Percentiles rank a stretch among this genome's conserved stretches.
phyloP scores from a whole-genome alignment of 2,113 vertebrate species.

The Solenodon paradoxus region DNA sequence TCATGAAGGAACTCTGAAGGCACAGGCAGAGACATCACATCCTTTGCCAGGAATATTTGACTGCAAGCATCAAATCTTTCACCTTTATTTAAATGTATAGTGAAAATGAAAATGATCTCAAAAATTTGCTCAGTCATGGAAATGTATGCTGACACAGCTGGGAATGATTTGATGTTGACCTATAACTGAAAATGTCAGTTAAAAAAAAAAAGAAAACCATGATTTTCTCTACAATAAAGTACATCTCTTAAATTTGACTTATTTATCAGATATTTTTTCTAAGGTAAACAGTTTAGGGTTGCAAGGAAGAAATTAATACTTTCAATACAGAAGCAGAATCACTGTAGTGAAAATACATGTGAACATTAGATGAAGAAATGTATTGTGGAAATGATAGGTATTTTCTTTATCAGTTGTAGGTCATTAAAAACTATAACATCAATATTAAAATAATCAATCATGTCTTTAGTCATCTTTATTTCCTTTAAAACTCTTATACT shows the following conservation, averaged over 20 bases:
- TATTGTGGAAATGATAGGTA: neutral
- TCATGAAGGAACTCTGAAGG: neutral
- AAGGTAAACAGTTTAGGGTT: neutral
- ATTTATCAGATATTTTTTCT: neutral
- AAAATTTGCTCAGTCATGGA: neutral
- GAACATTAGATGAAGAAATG: neutral
- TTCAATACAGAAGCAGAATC: neutral
- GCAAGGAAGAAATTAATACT: neutral
- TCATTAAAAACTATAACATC: neutral
- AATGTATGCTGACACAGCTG: neutral
- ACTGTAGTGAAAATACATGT: neutral
- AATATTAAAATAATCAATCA: neutral
- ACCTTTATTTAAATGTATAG: neutral
- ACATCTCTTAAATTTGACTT: neutral
- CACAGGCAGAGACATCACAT: neutral
- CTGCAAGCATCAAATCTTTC: neutral
- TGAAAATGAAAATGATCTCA: neutral
- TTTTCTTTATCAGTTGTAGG: neutral
- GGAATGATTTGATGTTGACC: neutral
- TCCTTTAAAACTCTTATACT: neutral
- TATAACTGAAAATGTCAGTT: neutral
- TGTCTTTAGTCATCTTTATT: neutral
- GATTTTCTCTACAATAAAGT: neutral
- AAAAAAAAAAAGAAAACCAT: neutral
- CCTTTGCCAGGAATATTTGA: neutral